Evolutionary conservation across 2,113 vertebrate genomes (phyloP), one percentile per base, ranked within the genome.

Genomic region (Pluvialis apricaria): DNA sequence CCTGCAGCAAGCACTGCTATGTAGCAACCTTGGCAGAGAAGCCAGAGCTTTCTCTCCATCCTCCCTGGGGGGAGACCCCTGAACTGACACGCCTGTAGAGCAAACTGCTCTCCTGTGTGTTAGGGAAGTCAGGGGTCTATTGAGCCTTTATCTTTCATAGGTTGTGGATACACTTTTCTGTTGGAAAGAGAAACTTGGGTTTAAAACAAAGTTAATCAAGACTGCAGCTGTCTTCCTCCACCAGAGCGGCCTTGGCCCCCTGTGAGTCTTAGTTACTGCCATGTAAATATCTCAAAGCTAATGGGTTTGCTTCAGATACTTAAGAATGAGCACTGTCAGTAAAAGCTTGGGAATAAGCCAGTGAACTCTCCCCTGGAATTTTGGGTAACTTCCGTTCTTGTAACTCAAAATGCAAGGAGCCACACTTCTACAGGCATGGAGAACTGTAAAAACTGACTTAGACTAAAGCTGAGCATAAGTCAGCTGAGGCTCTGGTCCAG

Each of bases 341-440:
- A 82, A 84, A 73, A 91, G 20, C 82, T 95, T 92, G 76, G 57
- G 52, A 80, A 54, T 57, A 66, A 69, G 71, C 62, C 87, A 87
- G 60, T 70, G 60, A 94, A 64, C 65, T 60, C 83, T 54, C 71
- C 45, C 47, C 64, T 78, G 80, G 79, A 82, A 83, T 92, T 87
- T 20, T 62, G 72, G 38, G 44, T 79, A 76, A 88, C 57, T 90
- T 71, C 64, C 31, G n/a, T 84, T 90, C 69, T 57, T 66, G 34
- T 52, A 76, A 85, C 45, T 73, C 52, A 45, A 45, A 66, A 64
- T 68, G 19, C 40, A 68, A 71, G 57, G 38, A 84, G 38, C 19
- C 19, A n/a, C 9, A 4, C 61, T 90, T 76, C 25, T 47, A 58
- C 60, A 68, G n/a, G 44, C 77, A 26, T 32, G 38, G 32, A 76